Conservation (phyloP, 92 coral and sea anemone genomes). For the Porites rus region DNA sequence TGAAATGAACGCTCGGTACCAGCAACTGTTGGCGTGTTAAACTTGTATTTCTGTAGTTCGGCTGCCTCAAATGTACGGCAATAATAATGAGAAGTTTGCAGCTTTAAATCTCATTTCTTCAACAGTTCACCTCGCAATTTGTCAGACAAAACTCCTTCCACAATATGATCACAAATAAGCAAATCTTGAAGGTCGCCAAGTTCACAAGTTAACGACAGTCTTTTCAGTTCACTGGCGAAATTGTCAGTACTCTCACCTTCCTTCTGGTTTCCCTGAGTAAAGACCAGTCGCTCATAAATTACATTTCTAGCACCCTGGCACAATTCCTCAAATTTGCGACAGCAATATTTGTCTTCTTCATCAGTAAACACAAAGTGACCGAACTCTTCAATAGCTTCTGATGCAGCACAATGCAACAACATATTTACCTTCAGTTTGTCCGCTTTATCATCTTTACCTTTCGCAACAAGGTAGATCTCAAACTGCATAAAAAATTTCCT, state of each 20-base stretch:
- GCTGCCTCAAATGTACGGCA: constrained; percentile 67
- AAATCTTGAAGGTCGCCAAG: constrained; percentile 70
- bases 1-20: constrained; percentile 16
- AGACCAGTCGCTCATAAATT: constrained; percentile 60
- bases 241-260: constrained; percentile 70
- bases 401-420: constrained; percentile 68
- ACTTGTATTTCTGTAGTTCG: constrained; percentile 52
- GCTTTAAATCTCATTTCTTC: constrained; percentile 69
- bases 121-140: constrained; percentile 64
- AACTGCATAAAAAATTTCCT: constrained; percentile 59
- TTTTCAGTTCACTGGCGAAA: constrained; percentile 70
- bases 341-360: constrained; percentile 44
- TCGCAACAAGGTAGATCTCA: constrained; percentile 64
- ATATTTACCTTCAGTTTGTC: constrained; percentile 56
- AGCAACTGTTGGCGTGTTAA: constrained; percentile 7
- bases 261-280: constrained; percentile 68
- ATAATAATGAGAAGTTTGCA: constrained; percentile 68
- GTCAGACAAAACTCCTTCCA: constrained; percentile 68
- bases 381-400: constrained; percentile 64
- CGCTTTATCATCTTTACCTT: constrained; percentile 48
- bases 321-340: constrained; percentile 58
- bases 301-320: constrained; percentile 64
- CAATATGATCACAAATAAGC: constrained; percentile 69
- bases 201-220: constrained; percentile 67
- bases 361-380: constrained; percentile 57